phyloP scores from a whole-genome alignment of 1,140 invertebrate species.

The Drosophila triauraria region DNA sequence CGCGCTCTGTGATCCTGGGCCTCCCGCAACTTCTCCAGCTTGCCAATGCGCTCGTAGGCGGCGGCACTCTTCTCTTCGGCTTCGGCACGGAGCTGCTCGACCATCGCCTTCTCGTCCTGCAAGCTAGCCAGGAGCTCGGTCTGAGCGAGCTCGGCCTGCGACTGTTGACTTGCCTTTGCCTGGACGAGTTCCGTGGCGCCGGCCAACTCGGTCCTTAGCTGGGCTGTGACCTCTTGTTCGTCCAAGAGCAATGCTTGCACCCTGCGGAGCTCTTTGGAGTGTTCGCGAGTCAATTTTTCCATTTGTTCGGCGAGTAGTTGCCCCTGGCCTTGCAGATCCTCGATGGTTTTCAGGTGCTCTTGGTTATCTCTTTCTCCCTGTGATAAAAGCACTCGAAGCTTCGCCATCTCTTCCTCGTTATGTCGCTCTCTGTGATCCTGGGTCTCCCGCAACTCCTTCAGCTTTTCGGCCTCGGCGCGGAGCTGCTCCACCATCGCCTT shows the following conservation, averaged over 20 bases:
- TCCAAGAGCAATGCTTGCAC: slow-evolving; percentile 40
- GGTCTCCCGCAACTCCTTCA: slow-evolving; percentile 21
- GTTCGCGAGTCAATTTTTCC: no score
- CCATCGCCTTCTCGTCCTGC: no score
- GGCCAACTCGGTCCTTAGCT: neutral
- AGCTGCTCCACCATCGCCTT: slow-evolving; percentile 2
- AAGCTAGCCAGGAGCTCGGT: no score
- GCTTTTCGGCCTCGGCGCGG: slow-evolving; percentile 2
- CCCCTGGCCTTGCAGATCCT: no score
- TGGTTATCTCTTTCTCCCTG: neutral
- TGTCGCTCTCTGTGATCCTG: neutral
- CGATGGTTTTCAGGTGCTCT: neutral
- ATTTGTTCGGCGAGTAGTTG: no score
- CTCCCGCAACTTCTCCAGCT: slow-evolving; percentile 33
- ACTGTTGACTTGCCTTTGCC: neutral
- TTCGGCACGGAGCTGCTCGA: neutral
- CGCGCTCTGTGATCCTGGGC: no score
- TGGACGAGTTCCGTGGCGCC: slow-evolving; percentile 18
- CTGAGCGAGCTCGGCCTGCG: slow-evolving; percentile 9
- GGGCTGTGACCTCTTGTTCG: no score
- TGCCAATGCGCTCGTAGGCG: slow-evolving; percentile 2
- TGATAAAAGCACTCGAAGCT: neutral
- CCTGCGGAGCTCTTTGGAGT: slow-evolving; percentile 32
- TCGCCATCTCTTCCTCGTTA: neutral
- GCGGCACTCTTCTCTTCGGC: slow-evolving; percentile 6